Evolutionary conservation across 2,888 invertebrate genomes (phyloP).

Genomic region (Tenodera sinensis): DNA sequence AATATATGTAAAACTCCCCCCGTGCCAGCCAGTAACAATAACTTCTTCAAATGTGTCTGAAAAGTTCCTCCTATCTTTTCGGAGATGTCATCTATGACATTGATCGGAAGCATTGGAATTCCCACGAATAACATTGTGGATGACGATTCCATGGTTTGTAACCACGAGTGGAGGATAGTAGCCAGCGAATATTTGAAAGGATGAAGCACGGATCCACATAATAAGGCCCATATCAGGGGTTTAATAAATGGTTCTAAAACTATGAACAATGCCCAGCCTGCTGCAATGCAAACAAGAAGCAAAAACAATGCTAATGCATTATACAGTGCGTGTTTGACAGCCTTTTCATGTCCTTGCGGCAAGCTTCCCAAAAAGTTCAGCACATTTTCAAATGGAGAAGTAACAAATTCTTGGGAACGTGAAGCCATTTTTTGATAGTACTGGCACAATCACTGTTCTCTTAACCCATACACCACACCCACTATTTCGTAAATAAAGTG

Average conservation of each 20-base stretch:
- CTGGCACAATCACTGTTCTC: not conserved
- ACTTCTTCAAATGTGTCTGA: conserved; percentile 61
- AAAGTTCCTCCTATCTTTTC: conserved; percentile 70
- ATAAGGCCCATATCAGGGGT: conserved; percentile 90
- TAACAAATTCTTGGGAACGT: conserved; percentile 17
- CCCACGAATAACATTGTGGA: conserved; percentile 63
- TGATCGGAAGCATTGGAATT: conserved; percentile 65
- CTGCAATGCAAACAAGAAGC: conserved; percentile 62
- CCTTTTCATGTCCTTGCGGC: conserved; percentile 78
- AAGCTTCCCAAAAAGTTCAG: conserved; percentile 61
- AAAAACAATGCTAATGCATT: conserved; percentile 81
- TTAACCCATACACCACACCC: not conserved
- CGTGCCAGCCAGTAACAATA: conserved; percentile 47
- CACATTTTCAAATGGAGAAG: conserved; percentile 61
- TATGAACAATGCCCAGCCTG: conserved; percentile 74
- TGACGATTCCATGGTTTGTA: conserved; percentile 62
- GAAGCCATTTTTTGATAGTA: conserved; percentile 6
- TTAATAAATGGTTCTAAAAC: conserved; percentile 89
- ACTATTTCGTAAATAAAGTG: not conserved
- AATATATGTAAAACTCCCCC: conserved; percentile 56
- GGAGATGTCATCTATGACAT: conserved; percentile 70
- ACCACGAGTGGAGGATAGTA: conserved; percentile 73
- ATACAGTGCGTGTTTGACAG: conserved; percentile 88
- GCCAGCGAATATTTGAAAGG: conserved; percentile 86
- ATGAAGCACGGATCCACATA: conserved; percentile 96